Evolutionary conservation across 2,888 invertebrate species (phyloP), one percentile per base, ranked within the genome.

Genomic region (Brachynemurus nebulosus): DNA sequence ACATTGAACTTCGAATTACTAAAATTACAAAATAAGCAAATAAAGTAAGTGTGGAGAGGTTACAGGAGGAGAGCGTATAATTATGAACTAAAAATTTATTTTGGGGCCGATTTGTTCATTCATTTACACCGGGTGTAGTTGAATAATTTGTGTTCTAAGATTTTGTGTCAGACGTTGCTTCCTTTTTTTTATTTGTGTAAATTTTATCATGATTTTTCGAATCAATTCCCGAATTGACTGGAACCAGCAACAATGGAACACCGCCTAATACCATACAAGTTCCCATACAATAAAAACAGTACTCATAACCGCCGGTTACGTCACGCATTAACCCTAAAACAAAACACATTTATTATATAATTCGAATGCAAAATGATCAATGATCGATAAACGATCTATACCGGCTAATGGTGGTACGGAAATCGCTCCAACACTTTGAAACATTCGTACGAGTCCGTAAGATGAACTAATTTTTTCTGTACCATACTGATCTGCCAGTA

Each of bases 211-310:
- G 30, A 30, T 11, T 11, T 14, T 30, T 30, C 14, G 30, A 6
- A 11, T 30, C 30, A n/a, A 30, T 30, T n/a, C n/a, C n/a, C 14
- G 30, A 30, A 30, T 30, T 30, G 4, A 30, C 30, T 30, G 11
- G 61, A 44, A 63, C 63, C 41, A 71, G 68, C 20, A 81, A 61
- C 35, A 80, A 66, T 2, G 82, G 80, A 41, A 79, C 64, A 45
- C 79, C 73, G 46, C 81, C 81, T 23, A 80, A 62, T 1, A 80
- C 73, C 81, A 81, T 81, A 53, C 79, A 80, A 2, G 80, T 76
- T 1, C 82, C 81, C 81, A 82, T 81, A 50, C 80, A 80, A 58
- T 80, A 75, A 64, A 81, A 82, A 55, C 80, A 79, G 58, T 77
- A 74, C 3, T 74, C 73, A 58, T 81, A 82, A 40, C 78, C 78